A percentile compares a stretch with the other conserved stretches of the same genome.
Conservation (phyloP, 2,113 vertebrate genomes). For the Chloropsis cyanopogon region DNA sequence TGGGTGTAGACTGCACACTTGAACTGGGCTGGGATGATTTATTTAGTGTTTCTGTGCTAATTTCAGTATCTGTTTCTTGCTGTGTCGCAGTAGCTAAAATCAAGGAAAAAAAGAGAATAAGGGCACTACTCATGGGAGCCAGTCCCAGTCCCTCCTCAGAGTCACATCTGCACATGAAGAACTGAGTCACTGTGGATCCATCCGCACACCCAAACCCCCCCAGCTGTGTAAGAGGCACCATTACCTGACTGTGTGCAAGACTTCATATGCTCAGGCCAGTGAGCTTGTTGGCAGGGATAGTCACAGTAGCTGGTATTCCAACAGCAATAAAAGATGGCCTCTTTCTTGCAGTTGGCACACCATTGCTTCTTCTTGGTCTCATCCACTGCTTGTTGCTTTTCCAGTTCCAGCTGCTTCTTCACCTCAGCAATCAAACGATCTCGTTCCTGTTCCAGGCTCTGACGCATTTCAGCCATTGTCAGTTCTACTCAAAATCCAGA, state of each 20-base stretch:
- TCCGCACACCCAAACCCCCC: neutral
- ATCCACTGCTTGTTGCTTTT: slow-evolving; percentile 93
- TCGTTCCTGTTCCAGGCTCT: slow-evolving; percentile 93
- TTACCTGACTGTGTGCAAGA: slow-evolving; percentile 98
- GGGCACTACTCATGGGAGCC: neutral
- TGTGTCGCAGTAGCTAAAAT: slow-evolving; percentile 87
- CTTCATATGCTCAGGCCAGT: slow-evolving; percentile 99
- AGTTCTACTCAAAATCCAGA: slow-evolving; percentile 76
- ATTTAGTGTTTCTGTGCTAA: slow-evolving; percentile 77
- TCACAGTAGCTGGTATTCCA: slow-evolving; percentile 99
- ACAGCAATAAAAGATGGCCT: slow-evolving; percentile 98
- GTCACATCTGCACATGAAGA: neutral
- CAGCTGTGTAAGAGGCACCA: neutral
- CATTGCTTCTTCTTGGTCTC: slow-evolving; percentile 99
- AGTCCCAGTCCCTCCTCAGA: neutral
- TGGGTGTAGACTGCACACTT: slow-evolving; percentile 74
- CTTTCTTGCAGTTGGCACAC: slow-evolving; percentile 97
- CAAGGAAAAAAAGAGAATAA: slow-evolving; percentile 16
- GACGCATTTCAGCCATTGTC: slow-evolving; percentile 98
- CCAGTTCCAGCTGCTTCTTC: slow-evolving; percentile 91
- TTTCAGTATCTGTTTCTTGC: slow-evolving; percentile 88
- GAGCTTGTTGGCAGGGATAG: slow-evolving; percentile 96
- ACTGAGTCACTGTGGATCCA: neutral
- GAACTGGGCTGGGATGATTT: slow-evolving; percentile 83
- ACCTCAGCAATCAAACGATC: slow-evolving; percentile 92